Evolutionary conservation across 2,888 invertebrate species (phyloP).

Genomic region (Coelopa pilipes): DNA sequence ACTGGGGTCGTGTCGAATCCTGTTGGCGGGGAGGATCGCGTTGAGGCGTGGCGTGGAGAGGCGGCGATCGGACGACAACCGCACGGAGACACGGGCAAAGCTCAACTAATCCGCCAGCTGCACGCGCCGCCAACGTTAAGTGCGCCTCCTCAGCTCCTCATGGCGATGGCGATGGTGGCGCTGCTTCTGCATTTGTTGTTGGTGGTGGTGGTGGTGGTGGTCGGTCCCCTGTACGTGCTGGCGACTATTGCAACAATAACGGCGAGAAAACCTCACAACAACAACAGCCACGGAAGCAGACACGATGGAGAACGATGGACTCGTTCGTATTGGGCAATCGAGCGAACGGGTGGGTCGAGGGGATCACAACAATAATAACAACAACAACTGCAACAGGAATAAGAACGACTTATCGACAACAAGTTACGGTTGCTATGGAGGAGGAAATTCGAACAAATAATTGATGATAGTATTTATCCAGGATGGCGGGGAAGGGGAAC

Average conservation of each 20-base stretch:
- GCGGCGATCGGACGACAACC: constrained; percentile 47
- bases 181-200: neutral
- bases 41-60: neutral
- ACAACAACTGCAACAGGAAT: neutral
- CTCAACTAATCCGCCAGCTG: constrained; percentile 54
- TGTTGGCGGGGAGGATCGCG: neutral
- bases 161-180: neutral
- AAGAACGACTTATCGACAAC: neutral
- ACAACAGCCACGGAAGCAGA: neutral
- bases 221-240: constrained; percentile 14
- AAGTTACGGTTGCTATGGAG: too few species aligned
- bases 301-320: neutral
- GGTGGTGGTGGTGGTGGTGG: constrained; percentile 27
- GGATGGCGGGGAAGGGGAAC: too few species aligned
- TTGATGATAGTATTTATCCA: too few species aligned
- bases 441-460: too few species aligned
- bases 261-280: neutral
- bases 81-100: constrained; percentile 59
- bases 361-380: neutral
- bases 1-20: neutral
- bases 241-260: neutral
- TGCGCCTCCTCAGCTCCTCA: neutral
- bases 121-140: constrained; percentile 26
- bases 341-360: neutral
- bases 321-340: neutral